These are phyloP conservation scores for Antitype chi DNA, from an alignment of 2,888 invertebrate genomes.

Conservation along the genomic window DNA sequence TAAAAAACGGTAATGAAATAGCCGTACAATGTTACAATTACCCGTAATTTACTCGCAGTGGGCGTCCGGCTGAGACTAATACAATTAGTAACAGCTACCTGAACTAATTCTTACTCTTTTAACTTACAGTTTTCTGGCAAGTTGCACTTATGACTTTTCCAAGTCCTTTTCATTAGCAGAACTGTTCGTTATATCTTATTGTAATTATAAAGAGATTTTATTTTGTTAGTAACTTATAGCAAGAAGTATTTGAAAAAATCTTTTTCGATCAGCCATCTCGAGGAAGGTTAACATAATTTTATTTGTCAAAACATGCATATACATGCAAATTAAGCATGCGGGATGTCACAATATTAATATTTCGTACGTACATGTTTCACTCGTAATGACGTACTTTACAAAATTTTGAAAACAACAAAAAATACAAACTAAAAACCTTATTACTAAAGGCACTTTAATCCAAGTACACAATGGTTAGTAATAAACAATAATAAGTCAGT, in stretches of 20 bases:
- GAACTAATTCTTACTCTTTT: slow-evolving; percentile 11
- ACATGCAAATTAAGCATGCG: background rate
- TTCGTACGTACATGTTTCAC: no score
- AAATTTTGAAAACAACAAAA: no score
- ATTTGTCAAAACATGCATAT: no score
- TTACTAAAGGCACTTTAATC: no score
- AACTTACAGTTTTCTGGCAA: background rate
- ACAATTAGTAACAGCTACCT: slow-evolving; percentile 41
- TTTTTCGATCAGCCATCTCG: no score
- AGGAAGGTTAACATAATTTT: background rate
- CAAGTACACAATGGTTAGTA: no score
- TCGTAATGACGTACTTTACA: no score
- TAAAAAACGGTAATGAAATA: slow-evolving; percentile 30
- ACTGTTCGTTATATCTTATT: background rate
- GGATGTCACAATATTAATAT: background rate
- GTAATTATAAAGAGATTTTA: no score
- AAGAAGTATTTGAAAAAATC: no score
- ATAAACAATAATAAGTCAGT: no score
- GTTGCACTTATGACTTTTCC: slow-evolving; percentile 17
- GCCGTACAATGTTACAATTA: slow-evolving; percentile 38
- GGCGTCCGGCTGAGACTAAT: slow-evolving; percentile 28
- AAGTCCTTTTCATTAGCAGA: slow-evolving; percentile 6
- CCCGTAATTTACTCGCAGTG: slow-evolving; percentile 18
- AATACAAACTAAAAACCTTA: no score
- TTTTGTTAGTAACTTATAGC: no score